Evolutionary conservation across 2,888 invertebrate species (phyloP).

Genomic region (Pseudococcus longispinus): DNA sequence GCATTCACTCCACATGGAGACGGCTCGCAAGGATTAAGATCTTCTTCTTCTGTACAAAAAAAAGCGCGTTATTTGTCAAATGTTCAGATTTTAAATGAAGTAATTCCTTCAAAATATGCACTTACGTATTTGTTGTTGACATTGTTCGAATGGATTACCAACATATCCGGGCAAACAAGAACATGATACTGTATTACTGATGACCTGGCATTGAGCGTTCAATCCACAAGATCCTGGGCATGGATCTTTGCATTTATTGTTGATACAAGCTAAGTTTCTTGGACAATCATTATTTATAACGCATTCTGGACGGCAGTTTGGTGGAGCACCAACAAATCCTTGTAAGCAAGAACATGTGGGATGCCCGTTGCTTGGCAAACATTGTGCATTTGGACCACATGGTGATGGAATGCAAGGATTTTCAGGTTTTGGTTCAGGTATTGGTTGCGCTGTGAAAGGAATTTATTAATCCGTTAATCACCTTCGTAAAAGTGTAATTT

Average conservation of each 20-base stretch:
- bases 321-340: constrained; percentile 79
- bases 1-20: constrained; percentile 89
- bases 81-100: neutral
- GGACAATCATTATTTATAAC: constrained; percentile 82
- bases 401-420: constrained; percentile 79
- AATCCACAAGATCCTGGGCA: constrained; percentile 83
- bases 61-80: neutral
- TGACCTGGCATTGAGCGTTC: constrained; percentile 79
- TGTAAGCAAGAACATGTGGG: constrained; percentile 80
- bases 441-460: constrained; percentile 46
- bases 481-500: neutral
- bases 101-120: neutral
- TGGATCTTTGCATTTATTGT: constrained; percentile 81
- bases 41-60: constrained; percentile 39
- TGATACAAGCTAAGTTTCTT: constrained; percentile 78
- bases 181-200: constrained; percentile 82
- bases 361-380: constrained; percentile 69
- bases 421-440: constrained; percentile 48
- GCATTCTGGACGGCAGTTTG: constrained; percentile 83
- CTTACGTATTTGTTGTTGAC: constrained; percentile 69
- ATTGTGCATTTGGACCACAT: constrained; percentile 82
- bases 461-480: neutral
- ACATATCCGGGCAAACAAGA: constrained; percentile 77
- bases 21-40: constrained; percentile 62
- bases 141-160: constrained; percentile 84